A percentile compares a stretch with the other conserved stretches of the same genome.
Conservation (phyloP, 2,113 vertebrate species). For the Tauraco erythrolophus region DNA sequence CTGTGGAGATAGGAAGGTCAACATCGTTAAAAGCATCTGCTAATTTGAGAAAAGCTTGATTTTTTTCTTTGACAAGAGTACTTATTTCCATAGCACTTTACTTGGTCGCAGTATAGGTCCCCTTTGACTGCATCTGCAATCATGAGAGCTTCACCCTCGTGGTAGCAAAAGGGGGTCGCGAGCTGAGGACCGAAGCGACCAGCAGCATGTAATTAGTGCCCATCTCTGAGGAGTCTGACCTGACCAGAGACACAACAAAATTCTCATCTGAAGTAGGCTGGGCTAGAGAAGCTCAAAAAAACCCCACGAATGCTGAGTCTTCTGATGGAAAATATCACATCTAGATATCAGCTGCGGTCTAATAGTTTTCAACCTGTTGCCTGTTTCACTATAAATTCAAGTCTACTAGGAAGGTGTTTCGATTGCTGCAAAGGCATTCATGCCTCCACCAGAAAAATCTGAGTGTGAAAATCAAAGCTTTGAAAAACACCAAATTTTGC, state of each 20-base stretch:
- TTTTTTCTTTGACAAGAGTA: not conserved
- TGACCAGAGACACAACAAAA: not conserved
- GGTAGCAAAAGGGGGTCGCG: not conserved
- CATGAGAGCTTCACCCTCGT: not conserved
- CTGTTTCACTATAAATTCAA: not conserved
- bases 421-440: not conserved
- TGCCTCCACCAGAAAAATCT: not conserved
- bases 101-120: not conserved
- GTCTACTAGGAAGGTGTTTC: not conserved
- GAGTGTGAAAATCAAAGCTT: not conserved
- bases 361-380: not conserved
- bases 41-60: not conserved
- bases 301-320: not conserved
- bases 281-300: not conserved
- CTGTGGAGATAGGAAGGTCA: not conserved
- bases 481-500: not conserved
- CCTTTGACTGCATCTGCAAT: not conserved
- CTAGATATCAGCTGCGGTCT: not conserved
- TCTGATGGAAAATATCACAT: not conserved
- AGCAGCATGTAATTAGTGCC: not conserved
- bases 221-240: not conserved
- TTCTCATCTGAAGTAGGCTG: not conserved
- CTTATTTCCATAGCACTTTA: not conserved
- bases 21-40: constrained; percentile 10
- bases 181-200: not conserved